Conservation (phyloP, 2,888 invertebrate species). For the Dysmachus trigonus region DNA sequence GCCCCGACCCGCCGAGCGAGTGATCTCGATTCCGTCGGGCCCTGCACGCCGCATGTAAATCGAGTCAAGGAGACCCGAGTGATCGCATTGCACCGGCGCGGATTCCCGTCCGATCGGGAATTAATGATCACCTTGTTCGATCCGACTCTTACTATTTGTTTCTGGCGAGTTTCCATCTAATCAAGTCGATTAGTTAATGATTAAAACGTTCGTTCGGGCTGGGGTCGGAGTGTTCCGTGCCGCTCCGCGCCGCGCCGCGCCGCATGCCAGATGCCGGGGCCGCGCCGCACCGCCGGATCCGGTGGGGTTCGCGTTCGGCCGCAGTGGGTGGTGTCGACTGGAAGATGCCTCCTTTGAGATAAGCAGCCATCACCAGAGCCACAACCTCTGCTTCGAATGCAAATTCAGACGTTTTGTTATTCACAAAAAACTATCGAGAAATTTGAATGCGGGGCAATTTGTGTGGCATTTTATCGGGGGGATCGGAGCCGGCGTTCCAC, state of each 20-base stretch:
- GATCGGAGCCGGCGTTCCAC: neutral
- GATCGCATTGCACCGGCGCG: neutral
- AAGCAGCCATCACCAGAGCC: conserved; percentile 2
- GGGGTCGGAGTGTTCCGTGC: neutral
- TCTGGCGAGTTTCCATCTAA: conserved; percentile 23
- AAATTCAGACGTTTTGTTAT: conserved; percentile 22
- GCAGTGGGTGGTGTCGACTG: conserved; percentile 42
- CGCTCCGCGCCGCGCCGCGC: neutral
- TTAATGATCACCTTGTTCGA: conserved; percentile 15
- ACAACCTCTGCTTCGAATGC: conserved; percentile 23
- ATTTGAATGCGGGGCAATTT: conserved; percentile 26
- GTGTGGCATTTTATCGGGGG: conserved; percentile 33
- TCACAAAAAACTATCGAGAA: conserved; percentile 8
- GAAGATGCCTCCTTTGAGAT: conserved; percentile 29
- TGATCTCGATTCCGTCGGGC: neutral
- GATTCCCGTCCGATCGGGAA: conserved; percentile 22
- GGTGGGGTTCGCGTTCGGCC: conserved; percentile 5
- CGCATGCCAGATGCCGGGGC: conserved; percentile 17
- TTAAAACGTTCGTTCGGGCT: neutral
- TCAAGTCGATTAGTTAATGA: conserved; percentile 41
- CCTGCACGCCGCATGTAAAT: conserved; percentile 1
- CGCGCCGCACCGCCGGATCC: neutral
- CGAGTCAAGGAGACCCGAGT: neutral
- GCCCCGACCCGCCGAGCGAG: neutral
- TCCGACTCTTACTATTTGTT: conserved; percentile 28